A percentile compares a stretch with the other conserved stretches of the same genome.
These are phyloP conservation scores for Drosophila basisetae DNA, from an alignment of 2,888 invertebrate genomes.

Conservation along the genomic window DNA sequence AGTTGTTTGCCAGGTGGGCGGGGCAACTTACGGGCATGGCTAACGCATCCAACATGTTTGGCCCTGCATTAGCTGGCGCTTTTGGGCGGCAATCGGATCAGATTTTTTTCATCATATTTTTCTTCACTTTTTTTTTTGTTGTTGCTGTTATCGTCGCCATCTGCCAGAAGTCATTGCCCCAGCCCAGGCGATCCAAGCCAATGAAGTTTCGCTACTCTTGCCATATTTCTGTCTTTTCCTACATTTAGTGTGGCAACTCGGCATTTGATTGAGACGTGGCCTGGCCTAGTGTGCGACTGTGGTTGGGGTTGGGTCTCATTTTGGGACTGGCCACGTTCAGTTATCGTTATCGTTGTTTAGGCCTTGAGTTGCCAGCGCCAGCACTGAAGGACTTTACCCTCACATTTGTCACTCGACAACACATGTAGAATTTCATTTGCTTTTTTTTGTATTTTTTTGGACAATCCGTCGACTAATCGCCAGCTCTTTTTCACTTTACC, in stretches of 20 bases:
- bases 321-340: slow-evolving; percentile 39
- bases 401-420: slow-evolving; percentile 56
- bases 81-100: slow-evolving; percentile 27
- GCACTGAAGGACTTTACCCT: slow-evolving; percentile 22
- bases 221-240: slow-evolving; percentile 38
- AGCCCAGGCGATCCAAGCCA: slow-evolving; percentile 19
- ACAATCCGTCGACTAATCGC: slow-evolving; percentile 14
- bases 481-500: slow-evolving; percentile 2
- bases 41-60: slow-evolving; percentile 51
- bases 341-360: slow-evolving; percentile 35
- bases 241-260: slow-evolving; percentile 55
- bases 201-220: slow-evolving; percentile 21
- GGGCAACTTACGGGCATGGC: slow-evolving; percentile 22
- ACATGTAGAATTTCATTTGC: slow-evolving; percentile 19
- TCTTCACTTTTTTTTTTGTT: neutral
- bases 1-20: slow-evolving; percentile 74
- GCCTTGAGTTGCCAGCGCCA: slow-evolving; percentile 41
- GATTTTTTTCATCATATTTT: slow-evolving; percentile 14
- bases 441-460: neutral
- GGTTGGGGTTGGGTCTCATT: neutral
- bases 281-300: neutral
- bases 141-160: slow-evolving; percentile 16
- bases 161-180: slow-evolving; percentile 47
- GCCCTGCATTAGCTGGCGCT: slow-evolving; percentile 50
- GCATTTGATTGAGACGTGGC: slow-evolving; percentile 50